Conservation (phyloP, 2,113 vertebrate genomes). For the Etheostoma cragini region DNA sequence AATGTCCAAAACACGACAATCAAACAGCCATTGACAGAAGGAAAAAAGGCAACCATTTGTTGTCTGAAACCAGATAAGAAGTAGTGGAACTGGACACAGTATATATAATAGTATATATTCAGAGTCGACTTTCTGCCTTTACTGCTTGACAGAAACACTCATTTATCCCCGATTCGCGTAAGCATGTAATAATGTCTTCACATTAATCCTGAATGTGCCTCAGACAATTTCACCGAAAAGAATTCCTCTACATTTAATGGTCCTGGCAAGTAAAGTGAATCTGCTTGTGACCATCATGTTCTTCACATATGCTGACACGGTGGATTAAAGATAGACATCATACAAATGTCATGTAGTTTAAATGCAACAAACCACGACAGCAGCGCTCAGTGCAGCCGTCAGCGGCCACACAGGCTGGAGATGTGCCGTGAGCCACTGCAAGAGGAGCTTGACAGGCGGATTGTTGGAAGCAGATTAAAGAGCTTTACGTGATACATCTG, state of each 20-base stretch:
- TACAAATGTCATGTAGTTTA: not conserved
- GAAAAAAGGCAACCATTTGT: too few relatives aligned
- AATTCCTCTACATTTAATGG: not conserved
- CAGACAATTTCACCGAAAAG: not conserved
- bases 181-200: not conserved
- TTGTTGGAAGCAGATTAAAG: conserved; percentile 18
- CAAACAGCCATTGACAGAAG: not conserved
- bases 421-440: not conserved
- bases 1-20: not conserved
- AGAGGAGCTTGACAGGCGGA: conserved; percentile 1
- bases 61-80: not conserved
- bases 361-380: not conserved
- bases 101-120: not conserved
- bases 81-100: not conserved
- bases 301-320: not conserved
- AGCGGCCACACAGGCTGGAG: conserved; percentile 8
- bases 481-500: not conserved
- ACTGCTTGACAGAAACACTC: not conserved
- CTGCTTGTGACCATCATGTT: not conserved
- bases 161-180: not conserved
- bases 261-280: not conserved
- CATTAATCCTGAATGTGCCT: conserved; percentile 23
- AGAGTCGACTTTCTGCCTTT: not conserved
- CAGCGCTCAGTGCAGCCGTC: not conserved
- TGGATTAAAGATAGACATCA: not conserved